phyloP scores from a whole-genome alignment of 2,797 vertebrate species.

The Rhinatrema bivittatum region DNA sequence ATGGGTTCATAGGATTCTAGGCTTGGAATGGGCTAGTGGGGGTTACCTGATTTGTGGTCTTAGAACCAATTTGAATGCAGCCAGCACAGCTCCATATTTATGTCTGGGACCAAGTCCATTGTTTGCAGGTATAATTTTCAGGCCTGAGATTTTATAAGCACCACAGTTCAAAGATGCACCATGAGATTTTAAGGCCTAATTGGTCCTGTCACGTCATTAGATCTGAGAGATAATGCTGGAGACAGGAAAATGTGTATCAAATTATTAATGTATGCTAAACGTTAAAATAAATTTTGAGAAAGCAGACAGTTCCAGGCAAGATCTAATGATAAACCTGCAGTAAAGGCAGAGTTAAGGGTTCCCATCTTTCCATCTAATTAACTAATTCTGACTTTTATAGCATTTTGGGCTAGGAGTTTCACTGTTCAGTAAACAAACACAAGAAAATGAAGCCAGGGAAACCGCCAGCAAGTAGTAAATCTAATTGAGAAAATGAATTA shows the following conservation, averaged over 20 bases:
- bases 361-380: constrained; percentile 56
- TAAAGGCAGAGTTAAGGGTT: constrained; percentile 48
- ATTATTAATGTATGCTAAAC: constrained; percentile 30
- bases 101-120: too few relatives aligned
- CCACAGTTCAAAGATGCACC: too few relatives aligned
- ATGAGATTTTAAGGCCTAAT: too few relatives aligned
- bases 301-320: constrained; percentile 47
- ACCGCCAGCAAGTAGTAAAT: constrained; percentile 56
- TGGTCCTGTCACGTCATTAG: too few relatives aligned
- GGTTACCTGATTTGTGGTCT: too few relatives aligned
- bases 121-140: too few relatives aligned
- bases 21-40: too few relatives aligned
- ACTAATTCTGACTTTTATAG: constrained; percentile 56
- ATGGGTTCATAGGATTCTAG: too few relatives aligned
- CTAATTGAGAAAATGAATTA: constrained; percentile 64
- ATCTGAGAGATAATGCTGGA: too few relatives aligned
- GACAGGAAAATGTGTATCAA: constrained; percentile 14
- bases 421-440: constrained; percentile 56
- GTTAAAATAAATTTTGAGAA: constrained; percentile 45
- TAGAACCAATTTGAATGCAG: too few relatives aligned
- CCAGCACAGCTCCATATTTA: too few relatives aligned
- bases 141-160: too few relatives aligned
- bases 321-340: constrained; percentile 47
- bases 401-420: constrained; percentile 50
- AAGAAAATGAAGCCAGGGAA: constrained; percentile 55